phyloP scores from a whole-genome alignment of 2,888 invertebrate species.

The Halocaridina rubra region DNA sequence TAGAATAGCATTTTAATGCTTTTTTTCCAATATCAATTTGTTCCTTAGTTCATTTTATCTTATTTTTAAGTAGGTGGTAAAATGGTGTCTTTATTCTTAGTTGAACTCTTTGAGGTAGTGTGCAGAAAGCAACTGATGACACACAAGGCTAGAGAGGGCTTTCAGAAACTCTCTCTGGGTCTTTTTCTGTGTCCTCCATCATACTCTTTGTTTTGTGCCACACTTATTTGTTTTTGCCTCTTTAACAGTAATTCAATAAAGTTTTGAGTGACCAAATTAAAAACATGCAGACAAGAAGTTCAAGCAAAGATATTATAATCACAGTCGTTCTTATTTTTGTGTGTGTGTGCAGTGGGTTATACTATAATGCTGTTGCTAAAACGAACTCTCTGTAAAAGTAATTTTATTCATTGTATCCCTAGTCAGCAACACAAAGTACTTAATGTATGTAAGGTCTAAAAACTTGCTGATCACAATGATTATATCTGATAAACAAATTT shows the following conservation, averaged over 20 bases:
- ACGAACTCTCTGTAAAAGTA: conserved; percentile 21
- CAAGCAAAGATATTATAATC: conserved; percentile 59
- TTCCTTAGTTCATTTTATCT: conserved; percentile 48
- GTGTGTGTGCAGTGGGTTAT: too few species aligned
- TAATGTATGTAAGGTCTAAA: conserved; percentile 52
- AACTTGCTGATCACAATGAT: conserved; percentile 43
- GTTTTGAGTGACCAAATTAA: conserved; percentile 59
- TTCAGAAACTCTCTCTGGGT: conserved; percentile 33
- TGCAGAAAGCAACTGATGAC: conserved; percentile 40
- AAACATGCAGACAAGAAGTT: conserved; percentile 61
- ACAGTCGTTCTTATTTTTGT: too few species aligned
- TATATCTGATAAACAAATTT: too few species aligned
- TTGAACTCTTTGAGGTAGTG: conserved; percentile 39
- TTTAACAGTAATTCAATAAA: conserved; percentile 59
- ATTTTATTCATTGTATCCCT: too few species aligned
- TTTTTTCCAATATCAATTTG: conserved; percentile 48
- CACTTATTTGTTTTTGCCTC: too few species aligned
- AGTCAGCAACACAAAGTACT: conserved; percentile 59
- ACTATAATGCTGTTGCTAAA: conserved; percentile 1
- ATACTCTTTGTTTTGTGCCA: conserved; percentile 60
- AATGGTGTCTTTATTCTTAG: conserved; percentile 58
- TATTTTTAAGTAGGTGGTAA: conserved; percentile 60
- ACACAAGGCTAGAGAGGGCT: not conserved
- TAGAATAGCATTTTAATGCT: conserved; percentile 60
- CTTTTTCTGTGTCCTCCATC: conserved; percentile 40